Evolutionary conservation across 2,797 vertebrate genomes (phyloP), one percentile per base, ranked within the genome.

Genomic region (Hylomyscus alleni): DNA sequence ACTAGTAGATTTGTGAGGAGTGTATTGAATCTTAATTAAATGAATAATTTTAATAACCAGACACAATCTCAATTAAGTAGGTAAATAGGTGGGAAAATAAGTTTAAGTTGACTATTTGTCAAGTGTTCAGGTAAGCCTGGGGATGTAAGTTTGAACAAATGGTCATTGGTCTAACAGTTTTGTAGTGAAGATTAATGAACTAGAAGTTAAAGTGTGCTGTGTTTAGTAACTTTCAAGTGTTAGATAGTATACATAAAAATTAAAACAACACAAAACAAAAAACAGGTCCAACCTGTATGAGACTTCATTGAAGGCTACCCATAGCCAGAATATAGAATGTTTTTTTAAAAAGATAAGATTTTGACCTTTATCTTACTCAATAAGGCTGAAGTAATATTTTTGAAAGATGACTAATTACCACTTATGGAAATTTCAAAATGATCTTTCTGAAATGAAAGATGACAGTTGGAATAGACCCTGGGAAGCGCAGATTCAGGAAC

Each of bases 111-210:
- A 82, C 19, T 83, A 52, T 76, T 94, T 93, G 90, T 37, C 26
- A 83, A 94, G 62, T 6, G 50, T 3, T 84, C 1, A 11, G 4
- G 80, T 90, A 13, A 89, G 9, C 15, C 22, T 82, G 24, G 29
- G 6, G n/a, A 67, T 77, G 26, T n/a, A 94, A 95, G 6, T 12
- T n/a, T 91, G 37, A 94, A n/a, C 7, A 94, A 94, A 83, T 65
- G 3, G 26, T 88, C 58, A 60, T 9, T 90, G 77, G 5, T 72
- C 0, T 90, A 96, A 95, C 0, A 58, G 40, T 72, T 95, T 89
- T 73, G 52, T 67, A 62, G 15, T 92, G 31, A 89, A 92, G 29
- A 88, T 10, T 94, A 95, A 75, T 83, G 37, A 95, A 56, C 3
- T 85, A 90, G 82, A 94, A 93, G 76, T 65, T 52, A 75, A 94